These are phyloP conservation scores for Dolichoris vasculosae DNA, from an alignment of 1,140 invertebrate species.

Conservation along the genomic window DNA sequence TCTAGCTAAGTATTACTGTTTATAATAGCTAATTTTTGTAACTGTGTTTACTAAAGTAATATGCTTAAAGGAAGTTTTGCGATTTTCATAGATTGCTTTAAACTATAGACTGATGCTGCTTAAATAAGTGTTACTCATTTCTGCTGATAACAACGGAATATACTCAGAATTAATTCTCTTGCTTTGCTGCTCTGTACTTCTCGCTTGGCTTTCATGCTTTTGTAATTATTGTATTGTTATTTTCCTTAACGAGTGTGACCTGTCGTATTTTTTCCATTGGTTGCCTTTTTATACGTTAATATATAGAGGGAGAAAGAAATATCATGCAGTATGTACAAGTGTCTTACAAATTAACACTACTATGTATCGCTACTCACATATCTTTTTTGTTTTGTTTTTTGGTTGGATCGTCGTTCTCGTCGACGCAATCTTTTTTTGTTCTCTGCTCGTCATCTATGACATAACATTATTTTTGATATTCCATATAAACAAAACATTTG, in stretches of 20 bases:
- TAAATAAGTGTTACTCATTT: conserved; percentile 16
- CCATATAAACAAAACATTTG: not conserved
- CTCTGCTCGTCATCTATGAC: not conserved
- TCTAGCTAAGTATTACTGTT: not conserved
- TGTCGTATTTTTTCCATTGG: conserved; percentile 34
- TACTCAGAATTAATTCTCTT: conserved; percentile 4
- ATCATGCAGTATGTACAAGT: conserved; percentile 25
- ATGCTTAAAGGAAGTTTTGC: conserved; percentile 32
- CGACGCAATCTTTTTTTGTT: not conserved
- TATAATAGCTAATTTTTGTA: not conserved
- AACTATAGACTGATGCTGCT: conserved; percentile 25
- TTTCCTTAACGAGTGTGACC: conserved; percentile 32
- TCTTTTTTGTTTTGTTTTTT: conserved; percentile 3
- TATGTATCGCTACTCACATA: conserved; percentile 1
- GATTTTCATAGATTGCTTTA: conserved; percentile 19
- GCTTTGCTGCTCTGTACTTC: conserved; percentile 38
- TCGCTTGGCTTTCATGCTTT: conserved; percentile 46
- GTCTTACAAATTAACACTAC: conserved; percentile 16
- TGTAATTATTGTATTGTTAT: conserved; percentile 23
- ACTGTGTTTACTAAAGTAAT: not conserved
- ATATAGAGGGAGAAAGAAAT: conserved; percentile 14
- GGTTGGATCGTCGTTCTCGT: not conserved
- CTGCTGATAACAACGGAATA: not conserved
- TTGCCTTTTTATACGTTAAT: not conserved
- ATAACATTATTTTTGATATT: not conserved